These are phyloP conservation scores for Hirtodrosophila confusa DNA, from an alignment of 2,888 invertebrate genomes.

Conservation along the genomic window DNA sequence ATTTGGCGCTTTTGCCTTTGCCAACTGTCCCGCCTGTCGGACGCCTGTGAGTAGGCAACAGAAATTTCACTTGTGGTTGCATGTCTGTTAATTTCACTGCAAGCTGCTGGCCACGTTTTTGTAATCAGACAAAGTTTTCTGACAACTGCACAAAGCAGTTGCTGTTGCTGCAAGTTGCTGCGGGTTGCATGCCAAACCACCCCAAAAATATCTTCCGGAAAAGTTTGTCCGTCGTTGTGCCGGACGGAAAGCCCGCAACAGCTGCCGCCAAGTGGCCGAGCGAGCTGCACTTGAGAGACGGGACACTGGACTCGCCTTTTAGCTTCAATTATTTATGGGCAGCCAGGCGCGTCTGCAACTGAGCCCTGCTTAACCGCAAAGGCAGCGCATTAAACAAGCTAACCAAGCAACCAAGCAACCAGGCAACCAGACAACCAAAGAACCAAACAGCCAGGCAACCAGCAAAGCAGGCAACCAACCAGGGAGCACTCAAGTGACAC, in stretches of 20 bases:
- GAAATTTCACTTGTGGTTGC: conserved; percentile 73
- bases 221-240: conserved; percentile 48
- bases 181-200: conserved; percentile 44
- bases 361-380: conserved; percentile 71
- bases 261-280: conserved; percentile 51
- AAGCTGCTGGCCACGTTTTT: conserved; percentile 72
- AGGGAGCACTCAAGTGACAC: conserved; percentile 62
- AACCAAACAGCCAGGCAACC: conserved; percentile 1
- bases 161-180: conserved; percentile 50
- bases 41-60: conserved; percentile 62
- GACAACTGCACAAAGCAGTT: conserved; percentile 70
- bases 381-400: conserved; percentile 72
- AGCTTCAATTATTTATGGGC: conserved; percentile 80
- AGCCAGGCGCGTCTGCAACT: conserved; percentile 74
- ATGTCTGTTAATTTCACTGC: conserved; percentile 72
- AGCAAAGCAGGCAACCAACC: conserved; percentile 11
- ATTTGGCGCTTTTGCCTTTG: conserved; percentile 37
- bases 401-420: conserved; percentile 27
- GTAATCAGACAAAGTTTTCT: conserved; percentile 75
- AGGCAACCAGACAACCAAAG: conserved; percentile 1
- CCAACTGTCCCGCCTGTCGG: conserved; percentile 3
- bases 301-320: conserved; percentile 62
- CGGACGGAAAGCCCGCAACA: conserved; percentile 50
- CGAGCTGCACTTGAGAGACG: conserved; percentile 19
- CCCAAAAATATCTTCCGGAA: conserved; percentile 64